Conservation (phyloP, 1,140 invertebrate genomes). For the Calliopsis andreniformis region DNA sequence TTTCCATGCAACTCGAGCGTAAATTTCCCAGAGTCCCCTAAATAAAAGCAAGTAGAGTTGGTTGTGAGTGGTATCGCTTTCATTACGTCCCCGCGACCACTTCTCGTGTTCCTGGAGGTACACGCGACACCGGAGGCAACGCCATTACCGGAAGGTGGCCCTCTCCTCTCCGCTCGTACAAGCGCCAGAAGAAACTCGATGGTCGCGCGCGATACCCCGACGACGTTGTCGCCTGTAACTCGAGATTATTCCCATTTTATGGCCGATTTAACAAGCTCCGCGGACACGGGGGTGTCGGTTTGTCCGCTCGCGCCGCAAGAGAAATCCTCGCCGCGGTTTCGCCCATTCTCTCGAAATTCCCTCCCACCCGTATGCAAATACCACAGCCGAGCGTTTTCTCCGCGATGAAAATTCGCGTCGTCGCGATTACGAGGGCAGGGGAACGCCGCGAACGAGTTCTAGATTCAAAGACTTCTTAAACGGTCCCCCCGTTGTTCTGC, state of each 20-base stretch:
- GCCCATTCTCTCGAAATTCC: neutral
- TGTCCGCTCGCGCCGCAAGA: neutral
- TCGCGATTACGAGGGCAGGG: neutral
- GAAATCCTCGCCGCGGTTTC: conserved; percentile 37
- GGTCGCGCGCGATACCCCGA: conserved; percentile 39
- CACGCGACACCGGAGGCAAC: conserved; percentile 46
- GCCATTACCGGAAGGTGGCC: conserved; percentile 51
- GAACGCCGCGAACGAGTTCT: conserved; percentile 55
- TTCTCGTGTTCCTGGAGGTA: conserved; percentile 49
- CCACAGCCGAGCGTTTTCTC: neutral
- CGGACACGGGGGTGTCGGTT: conserved; percentile 35
- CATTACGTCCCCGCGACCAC: conserved; percentile 32
- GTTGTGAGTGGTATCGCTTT: conserved; percentile 29
- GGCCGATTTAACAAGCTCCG: conserved; percentile 72
- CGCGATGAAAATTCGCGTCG: neutral
- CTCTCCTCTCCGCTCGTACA: neutral
- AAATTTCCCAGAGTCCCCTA: conserved; percentile 2
- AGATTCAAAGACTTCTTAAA: conserved; percentile 64
- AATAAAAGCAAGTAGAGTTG: conserved; percentile 15
- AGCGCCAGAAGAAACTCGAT: conserved; percentile 56
- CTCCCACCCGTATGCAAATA: neutral
- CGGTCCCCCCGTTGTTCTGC: conserved; percentile 30
- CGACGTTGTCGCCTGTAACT: conserved; percentile 67
- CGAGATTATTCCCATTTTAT: conserved; percentile 76
- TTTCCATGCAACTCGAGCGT: conserved; percentile 28